Percentiles rank a stretch among this genome's conserved stretches.
These are phyloP conservation scores for Polyommatus icarus DNA, from an alignment of 2,888 invertebrate species.

Conservation along the genomic window DNA sequence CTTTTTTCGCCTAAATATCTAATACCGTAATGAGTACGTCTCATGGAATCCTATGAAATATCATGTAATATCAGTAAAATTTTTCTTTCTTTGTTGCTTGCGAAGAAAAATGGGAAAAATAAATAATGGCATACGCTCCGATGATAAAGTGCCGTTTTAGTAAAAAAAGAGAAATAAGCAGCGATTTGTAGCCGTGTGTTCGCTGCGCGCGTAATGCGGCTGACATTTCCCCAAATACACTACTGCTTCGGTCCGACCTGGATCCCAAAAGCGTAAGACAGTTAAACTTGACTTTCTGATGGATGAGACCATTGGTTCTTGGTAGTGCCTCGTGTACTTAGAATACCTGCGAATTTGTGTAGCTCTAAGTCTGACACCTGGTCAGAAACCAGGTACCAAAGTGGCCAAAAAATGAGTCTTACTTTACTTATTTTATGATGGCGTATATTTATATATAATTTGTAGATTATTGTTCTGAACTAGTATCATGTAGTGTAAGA, in stretches of 20 bases:
- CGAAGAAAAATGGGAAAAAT: conserved; percentile 34
- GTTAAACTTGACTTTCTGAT: too few species aligned
- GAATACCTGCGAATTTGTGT: too few species aligned
- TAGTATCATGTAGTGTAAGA: too few species aligned
- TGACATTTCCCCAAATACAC: conserved; percentile 1
- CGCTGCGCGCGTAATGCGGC: background rate
- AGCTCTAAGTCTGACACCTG: too few species aligned
- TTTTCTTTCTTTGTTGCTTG: conserved; percentile 38
- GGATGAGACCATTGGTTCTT: too few species aligned
- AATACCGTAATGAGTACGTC: background rate
- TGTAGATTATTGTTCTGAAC: too few species aligned
- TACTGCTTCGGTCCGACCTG: background rate
- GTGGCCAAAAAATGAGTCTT: too few species aligned
- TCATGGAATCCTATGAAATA: conserved; percentile 19
- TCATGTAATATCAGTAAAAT: conserved; percentile 35
- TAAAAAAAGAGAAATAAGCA: conserved; percentile 33
- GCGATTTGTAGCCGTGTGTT: conserved; percentile 32
- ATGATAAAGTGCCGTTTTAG: conserved; percentile 36
- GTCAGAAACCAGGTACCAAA: too few species aligned
- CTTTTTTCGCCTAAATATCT: conserved; percentile 13
- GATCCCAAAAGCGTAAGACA: too few species aligned
- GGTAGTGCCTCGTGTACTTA: too few species aligned
- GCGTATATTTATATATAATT: too few species aligned
- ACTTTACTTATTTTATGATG: too few species aligned
- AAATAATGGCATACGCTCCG: conserved; percentile 36